A percentile compares a stretch with the other conserved stretches of the same genome.
Conservation (phyloP, 2,113 vertebrate genomes). For the Saccopteryx bilineata region DNA sequence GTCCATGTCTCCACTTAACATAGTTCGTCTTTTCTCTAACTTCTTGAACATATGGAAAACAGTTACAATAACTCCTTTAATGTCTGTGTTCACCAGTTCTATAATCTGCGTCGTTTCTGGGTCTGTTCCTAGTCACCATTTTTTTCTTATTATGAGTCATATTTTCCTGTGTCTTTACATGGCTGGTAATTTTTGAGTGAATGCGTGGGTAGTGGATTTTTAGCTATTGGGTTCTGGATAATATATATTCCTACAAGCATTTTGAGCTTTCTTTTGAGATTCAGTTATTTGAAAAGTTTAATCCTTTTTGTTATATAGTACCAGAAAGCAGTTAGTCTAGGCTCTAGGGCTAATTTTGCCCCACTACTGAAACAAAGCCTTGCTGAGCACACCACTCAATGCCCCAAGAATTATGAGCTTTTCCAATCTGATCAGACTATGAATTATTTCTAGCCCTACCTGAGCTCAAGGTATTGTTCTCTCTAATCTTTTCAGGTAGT, state of each 20-base stretch:
- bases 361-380: background rate
- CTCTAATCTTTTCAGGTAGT: background rate
- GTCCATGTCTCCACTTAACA: background rate
- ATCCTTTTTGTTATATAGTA: background rate
- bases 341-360: background rate
- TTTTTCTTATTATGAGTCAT: background rate
- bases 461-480: background rate
- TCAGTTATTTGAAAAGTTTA: background rate
- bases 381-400: background rate
- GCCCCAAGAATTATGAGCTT: background rate
- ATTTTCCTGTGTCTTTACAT: background rate
- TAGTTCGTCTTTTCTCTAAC: background rate
- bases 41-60: background rate
- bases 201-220: background rate
- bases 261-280: background rate
- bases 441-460: background rate
- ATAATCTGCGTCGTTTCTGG: background rate
- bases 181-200: conserved; percentile 23
- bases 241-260: background rate
- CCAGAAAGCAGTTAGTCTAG: background rate
- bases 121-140: background rate
- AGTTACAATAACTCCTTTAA: background rate
- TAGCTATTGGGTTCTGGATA: background rate
- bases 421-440: background rate
- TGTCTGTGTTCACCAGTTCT: background rate